A percentile compares a stretch with the other conserved stretches of the same genome.
These are phyloP conservation scores for Watsonalla binaria DNA, from an alignment of 2,888 invertebrate species.

Conservation along the genomic window DNA sequence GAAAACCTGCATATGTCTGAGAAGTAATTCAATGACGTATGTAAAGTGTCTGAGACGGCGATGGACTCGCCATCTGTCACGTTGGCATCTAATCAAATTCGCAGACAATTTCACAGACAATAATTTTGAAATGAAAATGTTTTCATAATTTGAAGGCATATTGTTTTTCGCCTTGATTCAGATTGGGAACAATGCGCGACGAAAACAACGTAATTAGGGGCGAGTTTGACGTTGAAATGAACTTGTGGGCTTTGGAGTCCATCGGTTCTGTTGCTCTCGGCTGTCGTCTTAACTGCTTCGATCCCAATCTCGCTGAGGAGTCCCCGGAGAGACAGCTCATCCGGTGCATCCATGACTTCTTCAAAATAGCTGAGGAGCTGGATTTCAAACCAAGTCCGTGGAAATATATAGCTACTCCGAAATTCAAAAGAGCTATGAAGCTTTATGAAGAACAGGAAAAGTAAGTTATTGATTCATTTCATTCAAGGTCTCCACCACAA, in stretches of 20 bases:
- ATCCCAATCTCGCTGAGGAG: slow-evolving; percentile 44
- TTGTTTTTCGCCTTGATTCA: slow-evolving; percentile 32
- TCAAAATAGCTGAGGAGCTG: slow-evolving; percentile 31
- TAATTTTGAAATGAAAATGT: neutral
- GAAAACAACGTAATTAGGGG: slow-evolving; percentile 73
- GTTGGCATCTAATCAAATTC: no score
- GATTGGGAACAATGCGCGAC: slow-evolving; percentile 73
- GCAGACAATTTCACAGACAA: no score
- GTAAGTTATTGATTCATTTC: neutral
- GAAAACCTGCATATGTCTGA: no score
- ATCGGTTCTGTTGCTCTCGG: slow-evolving; percentile 59
- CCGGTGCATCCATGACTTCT: slow-evolving; percentile 45
- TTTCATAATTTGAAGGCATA: neutral
- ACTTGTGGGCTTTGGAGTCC: slow-evolving; percentile 82
- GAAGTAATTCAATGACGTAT: no score
- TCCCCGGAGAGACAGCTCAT: slow-evolving; percentile 52
- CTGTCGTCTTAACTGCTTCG: slow-evolving; percentile 51
- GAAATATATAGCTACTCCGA: slow-evolving; percentile 43
- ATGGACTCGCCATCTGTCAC: no score
- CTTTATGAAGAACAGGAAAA: slow-evolving; percentile 40
- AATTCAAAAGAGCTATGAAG: slow-evolving; percentile 48
- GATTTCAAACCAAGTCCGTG: slow-evolving; percentile 53
- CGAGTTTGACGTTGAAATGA: slow-evolving; percentile 76
- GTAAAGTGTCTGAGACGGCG: no score
- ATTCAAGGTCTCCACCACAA: neutral